Conservation (phyloP, 1,140 invertebrate genomes). For the Orchestia grillus region DNA sequence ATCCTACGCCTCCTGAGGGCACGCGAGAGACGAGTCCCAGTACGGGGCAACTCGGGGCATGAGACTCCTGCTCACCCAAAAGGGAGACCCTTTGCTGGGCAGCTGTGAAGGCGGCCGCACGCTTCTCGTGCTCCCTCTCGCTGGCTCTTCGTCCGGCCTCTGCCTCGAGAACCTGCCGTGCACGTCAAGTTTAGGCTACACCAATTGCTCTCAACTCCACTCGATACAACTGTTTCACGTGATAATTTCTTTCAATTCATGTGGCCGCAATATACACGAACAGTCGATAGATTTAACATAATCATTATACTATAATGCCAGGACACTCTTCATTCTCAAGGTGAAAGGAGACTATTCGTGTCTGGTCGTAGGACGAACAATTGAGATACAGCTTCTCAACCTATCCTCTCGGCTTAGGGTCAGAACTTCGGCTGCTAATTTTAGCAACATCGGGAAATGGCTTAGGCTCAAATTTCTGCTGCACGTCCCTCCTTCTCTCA, state of each 20-base stretch:
- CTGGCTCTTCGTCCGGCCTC: slow-evolving; percentile 89
- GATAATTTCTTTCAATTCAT: not conserved
- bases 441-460: too few relatives aligned
- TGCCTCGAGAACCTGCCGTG: slow-evolving; percentile 91
- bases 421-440: not conserved
- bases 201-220: not conserved
- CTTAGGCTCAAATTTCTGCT: too few relatives aligned
- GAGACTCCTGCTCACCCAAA: slow-evolving; percentile 41
- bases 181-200: not conserved
- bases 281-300: not conserved
- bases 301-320: not conserved
- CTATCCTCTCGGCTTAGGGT: not conserved
- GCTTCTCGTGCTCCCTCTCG: slow-evolving; percentile 86
- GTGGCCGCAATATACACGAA: not conserved
- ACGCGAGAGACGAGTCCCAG: too few relatives aligned
- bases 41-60: not conserved
- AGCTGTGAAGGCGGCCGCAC: slow-evolving; percentile 81
- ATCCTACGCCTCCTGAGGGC: too few relatives aligned
- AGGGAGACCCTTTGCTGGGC: slow-evolving; percentile 80
- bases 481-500: too few relatives aligned
- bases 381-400: not conserved
- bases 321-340: not conserved
- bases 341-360: not conserved
- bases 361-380: not conserved
- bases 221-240: not conserved